Base-by-base conservation (phyloP, 1,140 invertebrate genomes). In the Solenopsis fugax region DNA sequence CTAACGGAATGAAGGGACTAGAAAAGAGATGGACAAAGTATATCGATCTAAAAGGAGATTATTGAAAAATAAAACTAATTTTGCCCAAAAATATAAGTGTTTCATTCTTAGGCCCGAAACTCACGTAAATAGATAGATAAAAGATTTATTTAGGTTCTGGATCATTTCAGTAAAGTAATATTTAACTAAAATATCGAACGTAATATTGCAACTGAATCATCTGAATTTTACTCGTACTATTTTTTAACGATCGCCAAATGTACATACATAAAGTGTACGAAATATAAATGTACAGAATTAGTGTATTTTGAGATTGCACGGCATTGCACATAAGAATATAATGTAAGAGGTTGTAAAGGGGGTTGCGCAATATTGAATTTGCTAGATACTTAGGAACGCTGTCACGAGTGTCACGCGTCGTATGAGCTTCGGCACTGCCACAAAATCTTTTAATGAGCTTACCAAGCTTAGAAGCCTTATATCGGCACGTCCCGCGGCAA, bases 361-460 rank as follows among this genome's bases (percentile, higher is more conserved):
- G 29, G 10, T 84, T 50, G 41, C n/a, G 29, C n/a, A 48, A 18
- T 58, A 84, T 84, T 84, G 60, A 72, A 88, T 75, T 77, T 60
- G 13, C 5, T 34, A 34, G 29, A 54, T 24, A 52, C 45, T 80
- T 75, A 9, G 4, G 5, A 45, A 41, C 2, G 13, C 58, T 29
- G 16, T 60, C 60, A 73, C 34, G 29, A 18, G 52, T 29, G 16
- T 60, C 60, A 73, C 34, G 29, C 21, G 52, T 18, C 34, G n/a
- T 7, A 24, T 16, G 29, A 67, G 45, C 52, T 72, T 50, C 34
- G 62, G 88, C 87, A 90, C 58, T 92, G 87, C 67, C 88, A 75
- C 12, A 88, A 88, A 87, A 88, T 92, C 91, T 88, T 69, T 88
- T 93, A 93, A 93, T 90, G 81, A 91, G 93, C 92, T 93, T 93